Percentiles rank a stretch among this genome's conserved stretches.
phyloP scores from a whole-genome alignment of 2,888 invertebrate genomes.

The Noctuana brunneofusca region DNA sequence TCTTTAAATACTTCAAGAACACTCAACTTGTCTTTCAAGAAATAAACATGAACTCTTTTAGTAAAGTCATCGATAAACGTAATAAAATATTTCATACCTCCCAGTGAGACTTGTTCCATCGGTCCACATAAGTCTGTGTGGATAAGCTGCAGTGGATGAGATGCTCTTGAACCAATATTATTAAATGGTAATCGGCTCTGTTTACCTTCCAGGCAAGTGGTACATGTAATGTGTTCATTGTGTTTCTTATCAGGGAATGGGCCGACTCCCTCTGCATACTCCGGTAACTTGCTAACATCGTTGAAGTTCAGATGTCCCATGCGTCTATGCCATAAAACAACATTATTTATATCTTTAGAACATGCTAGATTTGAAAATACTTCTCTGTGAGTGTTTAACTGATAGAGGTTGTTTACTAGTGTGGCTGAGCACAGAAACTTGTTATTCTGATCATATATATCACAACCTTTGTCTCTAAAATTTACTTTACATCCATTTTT shows the following conservation, averaged over 20 bases:
- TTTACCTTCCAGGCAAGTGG: not conserved
- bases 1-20: too few species aligned
- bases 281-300: not conserved
- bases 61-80: conserved; percentile 54
- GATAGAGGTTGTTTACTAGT: too few species aligned
- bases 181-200: not conserved
- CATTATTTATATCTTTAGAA: too few species aligned
- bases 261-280: not conserved
- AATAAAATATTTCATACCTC: conserved; percentile 52
- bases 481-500: too few species aligned
- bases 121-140: conserved; percentile 56
- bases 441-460: too few species aligned
- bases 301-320: not conserved
- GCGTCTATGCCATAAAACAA: not conserved
- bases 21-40: conserved; percentile 44
- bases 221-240: not conserved
- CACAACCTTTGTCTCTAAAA: too few species aligned
- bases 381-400: too few species aligned
- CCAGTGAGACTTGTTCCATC: conserved; percentile 51
- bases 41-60: conserved; percentile 45
- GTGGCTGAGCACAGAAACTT: too few species aligned
- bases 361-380: too few species aligned
- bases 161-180: not conserved
- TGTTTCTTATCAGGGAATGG: not conserved
- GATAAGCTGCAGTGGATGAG: not conserved